Evolutionary conservation across 2,113 vertebrate species (phyloP).

Genomic region (Leiothrix lutea): DNA sequence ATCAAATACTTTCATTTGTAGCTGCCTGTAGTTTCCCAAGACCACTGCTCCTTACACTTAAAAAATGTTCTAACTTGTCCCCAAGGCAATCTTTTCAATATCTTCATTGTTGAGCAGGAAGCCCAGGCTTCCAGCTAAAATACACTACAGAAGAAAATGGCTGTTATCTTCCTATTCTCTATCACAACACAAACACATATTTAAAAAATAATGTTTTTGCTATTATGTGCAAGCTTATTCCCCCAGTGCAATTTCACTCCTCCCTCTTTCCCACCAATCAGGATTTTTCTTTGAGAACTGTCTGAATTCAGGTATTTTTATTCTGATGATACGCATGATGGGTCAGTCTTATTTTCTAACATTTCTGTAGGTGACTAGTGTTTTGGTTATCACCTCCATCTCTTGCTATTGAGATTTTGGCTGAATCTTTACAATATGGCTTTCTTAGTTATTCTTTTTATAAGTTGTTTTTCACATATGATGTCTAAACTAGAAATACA

Average conservation of each 20-base stretch:
- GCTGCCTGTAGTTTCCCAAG: not conserved
- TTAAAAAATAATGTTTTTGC: not conserved
- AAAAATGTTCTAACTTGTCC: not conserved
- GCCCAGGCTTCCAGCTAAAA: not conserved
- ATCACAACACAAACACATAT: not conserved
- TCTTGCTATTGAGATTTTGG: not conserved
- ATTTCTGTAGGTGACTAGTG: not conserved
- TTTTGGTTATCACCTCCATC: not conserved
- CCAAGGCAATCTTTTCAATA: not conserved
- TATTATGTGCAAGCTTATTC: not conserved
- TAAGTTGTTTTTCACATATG: not conserved
- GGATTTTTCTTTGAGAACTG: not conserved
- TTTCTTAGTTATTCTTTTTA: not conserved
- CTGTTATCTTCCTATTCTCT: not conserved
- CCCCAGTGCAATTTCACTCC: not conserved
- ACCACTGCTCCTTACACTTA: not conserved
- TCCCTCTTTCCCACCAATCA: not conserved
- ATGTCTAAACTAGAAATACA: not conserved
- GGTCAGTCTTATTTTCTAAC: not conserved
- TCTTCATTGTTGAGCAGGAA: not conserved
- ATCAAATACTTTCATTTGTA: not conserved
- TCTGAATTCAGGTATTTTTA: not conserved
- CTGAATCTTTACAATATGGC: not conserved
- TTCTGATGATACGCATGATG: not conserved
- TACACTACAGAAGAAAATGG: not conserved